Evolutionary conservation across 2,888 invertebrate genomes (phyloP).

Genomic region (Lysandra coridon): DNA sequence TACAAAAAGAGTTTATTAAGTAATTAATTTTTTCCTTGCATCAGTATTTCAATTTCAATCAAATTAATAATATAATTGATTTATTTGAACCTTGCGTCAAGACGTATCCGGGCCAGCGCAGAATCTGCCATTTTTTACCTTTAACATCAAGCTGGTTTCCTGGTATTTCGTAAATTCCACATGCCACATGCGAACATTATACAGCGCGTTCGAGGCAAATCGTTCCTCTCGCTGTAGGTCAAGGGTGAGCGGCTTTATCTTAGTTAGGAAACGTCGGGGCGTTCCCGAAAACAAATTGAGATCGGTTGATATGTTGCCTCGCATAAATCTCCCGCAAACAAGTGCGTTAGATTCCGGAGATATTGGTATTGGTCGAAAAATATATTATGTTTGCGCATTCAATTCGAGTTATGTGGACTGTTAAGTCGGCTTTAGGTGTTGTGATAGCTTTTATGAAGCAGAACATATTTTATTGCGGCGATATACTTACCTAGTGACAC

Average conservation of each 20-base stretch:
- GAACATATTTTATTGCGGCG: too few species aligned
- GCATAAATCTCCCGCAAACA: constrained; percentile 50
- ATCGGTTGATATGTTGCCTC: constrained; percentile 52
- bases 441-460: background rate
- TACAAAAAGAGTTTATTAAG: too few species aligned
- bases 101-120: too few species aligned
- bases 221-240: constrained; percentile 40
- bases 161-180: background rate
- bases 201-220: constrained; percentile 33
- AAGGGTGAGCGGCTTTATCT: constrained; percentile 44
- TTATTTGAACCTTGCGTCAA: too few species aligned
- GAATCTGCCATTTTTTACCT: too few species aligned
- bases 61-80: too few species aligned
- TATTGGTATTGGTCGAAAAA: background rate
- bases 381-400: background rate
- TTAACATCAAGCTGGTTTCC: too few species aligned
- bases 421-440: background rate
- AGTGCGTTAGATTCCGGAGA: constrained; percentile 26
- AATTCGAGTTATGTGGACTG: background rate
- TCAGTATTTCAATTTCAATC: too few species aligned
- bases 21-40: too few species aligned
- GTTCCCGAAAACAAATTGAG: constrained; percentile 47
- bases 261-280: constrained; percentile 37
- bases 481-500: too few species aligned
- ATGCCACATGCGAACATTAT: background rate